Evolutionary conservation across 2,113 vertebrate species (phyloP).

Genomic region (Reinhardtius hippoglossoides): DNA sequence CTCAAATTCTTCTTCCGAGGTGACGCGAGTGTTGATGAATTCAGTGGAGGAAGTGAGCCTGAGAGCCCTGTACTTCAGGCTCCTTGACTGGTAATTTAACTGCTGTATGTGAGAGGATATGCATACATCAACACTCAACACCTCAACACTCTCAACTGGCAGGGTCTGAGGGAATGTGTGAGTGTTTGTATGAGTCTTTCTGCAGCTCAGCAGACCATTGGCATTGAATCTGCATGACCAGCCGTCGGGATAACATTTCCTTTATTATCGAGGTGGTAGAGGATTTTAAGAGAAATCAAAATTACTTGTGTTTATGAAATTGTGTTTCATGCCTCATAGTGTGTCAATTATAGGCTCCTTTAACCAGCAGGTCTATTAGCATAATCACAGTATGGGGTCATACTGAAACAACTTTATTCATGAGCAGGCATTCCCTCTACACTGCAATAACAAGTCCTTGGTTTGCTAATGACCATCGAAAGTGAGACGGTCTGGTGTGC

Average conservation of each 20-base stretch:
- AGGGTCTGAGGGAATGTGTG: conserved; percentile 28
- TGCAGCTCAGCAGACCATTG: conserved; percentile 55
- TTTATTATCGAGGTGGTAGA: conserved; percentile 25
- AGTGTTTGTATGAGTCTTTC: conserved; percentile 33
- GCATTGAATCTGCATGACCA: conserved; percentile 53
- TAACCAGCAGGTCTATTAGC: conserved; percentile 42
- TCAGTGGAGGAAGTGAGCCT: conserved; percentile 42
- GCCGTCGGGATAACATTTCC: conserved; percentile 38
- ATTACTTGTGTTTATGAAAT: conserved; percentile 49
- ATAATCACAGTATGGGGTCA: conserved; percentile 38
- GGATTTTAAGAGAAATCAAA: conserved; percentile 25
- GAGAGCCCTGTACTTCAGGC: conserved; percentile 74
- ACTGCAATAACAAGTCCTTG: conserved; percentile 67
- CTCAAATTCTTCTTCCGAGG: conserved; percentile 66
- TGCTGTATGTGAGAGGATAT: conserved; percentile 69
- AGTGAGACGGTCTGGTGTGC: conserved; percentile 70
- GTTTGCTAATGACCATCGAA: conserved; percentile 76
- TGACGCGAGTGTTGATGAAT: conserved; percentile 72
- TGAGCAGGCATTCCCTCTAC: conserved; percentile 31
- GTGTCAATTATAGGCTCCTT: conserved; percentile 26
- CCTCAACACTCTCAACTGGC: conserved; percentile 65
- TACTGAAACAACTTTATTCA: conserved; percentile 52
- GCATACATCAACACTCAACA: conserved; percentile 74
- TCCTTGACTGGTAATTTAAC: conserved; percentile 78
- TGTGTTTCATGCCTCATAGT: conserved; percentile 32